Percentiles rank a stretch among this genome's conserved stretches.
These are phyloP conservation scores for Lordiphosa mommai DNA, from an alignment of 1,140 invertebrate genomes.

Conservation along the genomic window DNA sequence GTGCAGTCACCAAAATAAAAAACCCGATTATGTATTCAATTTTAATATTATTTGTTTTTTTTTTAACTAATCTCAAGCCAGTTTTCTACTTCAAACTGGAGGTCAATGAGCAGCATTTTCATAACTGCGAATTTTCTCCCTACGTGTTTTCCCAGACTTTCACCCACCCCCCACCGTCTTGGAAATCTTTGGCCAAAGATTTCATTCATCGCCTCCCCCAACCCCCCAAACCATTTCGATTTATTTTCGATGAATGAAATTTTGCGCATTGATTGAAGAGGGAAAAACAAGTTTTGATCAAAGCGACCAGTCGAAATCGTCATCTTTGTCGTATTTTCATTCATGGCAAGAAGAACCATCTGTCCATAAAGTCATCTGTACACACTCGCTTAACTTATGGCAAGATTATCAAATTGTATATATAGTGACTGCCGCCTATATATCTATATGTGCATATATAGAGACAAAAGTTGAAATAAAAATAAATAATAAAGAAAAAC, in stretches of 20 bases:
- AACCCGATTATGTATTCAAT: too few species aligned
- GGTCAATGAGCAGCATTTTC: too few species aligned
- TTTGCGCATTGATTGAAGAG: conserved; percentile 52
- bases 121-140: background rate
- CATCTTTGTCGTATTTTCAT: conserved; percentile 28
- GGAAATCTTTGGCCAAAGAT: background rate
- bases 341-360: conserved; percentile 27
- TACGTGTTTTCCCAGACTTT: conserved; percentile 45
- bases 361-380: conserved; percentile 9
- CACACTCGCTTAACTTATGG: background rate
- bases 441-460: background rate
- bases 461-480: too few species aligned
- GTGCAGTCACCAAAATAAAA: conserved; percentile 11
- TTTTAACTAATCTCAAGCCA: background rate
- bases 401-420: conserved; percentile 3
- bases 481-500: background rate
- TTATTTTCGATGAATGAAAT: conserved; percentile 36
- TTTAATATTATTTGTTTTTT: too few species aligned
- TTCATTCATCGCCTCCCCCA: background rate
- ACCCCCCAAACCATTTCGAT: background rate
- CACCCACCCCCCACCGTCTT: conserved; percentile 19
- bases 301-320: conserved; percentile 48
- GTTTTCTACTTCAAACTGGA: background rate
- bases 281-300: conserved; percentile 47
- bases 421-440: too few species aligned